These are phyloP conservation scores for Paralichthys olivaceus DNA, from an alignment of 2,113 vertebrate species.

Conservation along the genomic window DNA sequence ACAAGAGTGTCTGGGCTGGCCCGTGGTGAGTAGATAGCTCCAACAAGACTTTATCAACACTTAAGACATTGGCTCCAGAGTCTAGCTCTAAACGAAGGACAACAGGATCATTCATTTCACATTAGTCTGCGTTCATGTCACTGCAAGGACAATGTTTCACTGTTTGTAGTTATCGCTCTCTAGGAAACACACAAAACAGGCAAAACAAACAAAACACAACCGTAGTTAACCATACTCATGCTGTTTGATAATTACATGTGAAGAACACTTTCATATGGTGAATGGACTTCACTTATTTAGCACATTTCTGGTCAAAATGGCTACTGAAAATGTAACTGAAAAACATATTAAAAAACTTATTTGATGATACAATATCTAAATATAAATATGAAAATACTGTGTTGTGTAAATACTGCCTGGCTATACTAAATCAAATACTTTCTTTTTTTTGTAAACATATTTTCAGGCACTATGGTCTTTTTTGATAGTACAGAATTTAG, in stretches of 20 bases:
- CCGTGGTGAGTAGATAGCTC: conserved; percentile 28
- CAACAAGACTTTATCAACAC: conserved; percentile 52
- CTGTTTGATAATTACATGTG: too few species aligned
- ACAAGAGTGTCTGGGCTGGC: conserved; percentile 59
- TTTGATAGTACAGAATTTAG: too few species aligned
- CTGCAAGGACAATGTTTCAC: neutral
- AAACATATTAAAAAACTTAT: too few species aligned
- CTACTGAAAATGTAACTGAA: too few species aligned
- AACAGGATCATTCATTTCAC: neutral
- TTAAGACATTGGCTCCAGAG: conserved; percentile 24
- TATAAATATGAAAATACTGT: too few species aligned
- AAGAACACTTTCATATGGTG: neutral
- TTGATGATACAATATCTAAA: too few species aligned
- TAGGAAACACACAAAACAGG: neutral
- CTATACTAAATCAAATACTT: too few species aligned
- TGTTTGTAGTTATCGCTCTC: neutral
- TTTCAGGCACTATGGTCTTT: too few species aligned
- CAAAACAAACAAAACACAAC: neutral
- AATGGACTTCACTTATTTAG: neutral
- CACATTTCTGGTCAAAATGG: too few species aligned
- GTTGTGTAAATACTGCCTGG: too few species aligned
- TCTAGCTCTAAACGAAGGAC: conserved; percentile 1
- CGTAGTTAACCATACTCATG: neutral
- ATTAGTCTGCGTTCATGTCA: neutral
- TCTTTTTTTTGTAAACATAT: too few species aligned